These are phyloP conservation scores for Gallirallus australis DNA, from an alignment of 2,797 vertebrate genomes.

Conservation along the genomic window DNA sequence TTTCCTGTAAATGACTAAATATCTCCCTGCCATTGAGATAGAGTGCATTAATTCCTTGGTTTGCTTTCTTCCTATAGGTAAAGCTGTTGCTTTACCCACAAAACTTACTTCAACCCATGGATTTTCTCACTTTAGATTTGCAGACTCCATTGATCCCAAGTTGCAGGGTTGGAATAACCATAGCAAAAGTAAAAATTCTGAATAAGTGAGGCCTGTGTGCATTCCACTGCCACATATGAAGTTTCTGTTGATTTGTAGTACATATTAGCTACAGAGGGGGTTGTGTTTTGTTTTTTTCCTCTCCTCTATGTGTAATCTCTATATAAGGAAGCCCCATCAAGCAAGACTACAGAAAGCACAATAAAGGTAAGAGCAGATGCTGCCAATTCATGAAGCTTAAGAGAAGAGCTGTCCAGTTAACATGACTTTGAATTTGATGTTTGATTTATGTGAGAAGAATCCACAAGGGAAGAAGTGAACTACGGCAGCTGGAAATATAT, in stretches of 20 bases:
- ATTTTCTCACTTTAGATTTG: background rate
- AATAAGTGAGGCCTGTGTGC: background rate
- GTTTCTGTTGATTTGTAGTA: background rate
- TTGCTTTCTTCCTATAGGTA: background rate
- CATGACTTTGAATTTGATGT: background rate
- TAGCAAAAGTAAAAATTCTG: background rate
- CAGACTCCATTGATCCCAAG: background rate
- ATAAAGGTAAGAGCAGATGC: background rate
- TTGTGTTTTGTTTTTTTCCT: background rate
- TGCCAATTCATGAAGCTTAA: background rate
- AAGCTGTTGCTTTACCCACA: background rate
- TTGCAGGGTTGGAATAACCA: background rate
- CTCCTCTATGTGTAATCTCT: background rate
- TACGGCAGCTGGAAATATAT: slow-evolving; percentile 46
- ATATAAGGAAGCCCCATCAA: background rate
- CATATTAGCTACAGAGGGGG: background rate
- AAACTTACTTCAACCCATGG: background rate
- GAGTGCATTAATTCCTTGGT: background rate
- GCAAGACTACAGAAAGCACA: background rate
- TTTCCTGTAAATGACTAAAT: background rate
- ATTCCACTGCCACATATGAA: background rate
- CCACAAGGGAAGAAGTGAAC: slow-evolving; percentile 40
- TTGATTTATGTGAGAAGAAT: background rate
- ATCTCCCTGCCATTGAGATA: background rate
- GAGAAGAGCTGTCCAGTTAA: background rate